Base-by-base conservation (phyloP, 2,888 invertebrate species). In the Trissolcus brochymenae region DNA sequence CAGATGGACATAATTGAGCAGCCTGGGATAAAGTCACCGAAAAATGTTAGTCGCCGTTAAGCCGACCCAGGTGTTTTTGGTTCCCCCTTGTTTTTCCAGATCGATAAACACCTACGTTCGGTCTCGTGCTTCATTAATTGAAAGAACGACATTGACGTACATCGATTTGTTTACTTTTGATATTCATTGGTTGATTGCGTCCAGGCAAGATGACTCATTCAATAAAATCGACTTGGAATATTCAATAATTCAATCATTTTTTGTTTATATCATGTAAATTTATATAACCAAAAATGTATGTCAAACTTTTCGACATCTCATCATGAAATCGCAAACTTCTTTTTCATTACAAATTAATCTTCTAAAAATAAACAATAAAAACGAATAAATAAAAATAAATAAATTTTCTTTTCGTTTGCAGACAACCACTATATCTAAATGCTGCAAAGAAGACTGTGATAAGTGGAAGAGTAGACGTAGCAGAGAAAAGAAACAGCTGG, bases 391-490 rank as follows among this genome's bases (percentile, higher is more conserved):
- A n/a, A n/a, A n/a, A n/a, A n/a, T n/a, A n/a, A n/a, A n/a, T n/a
- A n/a, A n/a, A n/a, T n/a, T n/a, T n/a, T n/a, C n/a, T 25, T 68
- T 66, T 62, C 41, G 21, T 17, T 64, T 71, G n/a, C 71, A 71
- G 71, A 9, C 46, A n/a, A 55, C 29, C 25, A 71, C 49, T 55
- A 40, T 51, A 60, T 60, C 68, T 74, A 78, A 78, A 80, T 81
- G 80, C 72, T 72, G 75, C 56, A 66, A 50, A 64, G 68, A 68
- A 67, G 75, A 68, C 77, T 79, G 79, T 79, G 80, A 79, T 79
- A 80, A 70, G 65, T 55, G 50, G 29, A 21, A 53, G 72, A 51
- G 68, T 67, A 68, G 73, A 55, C 21, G 65, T 53, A 78, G 68
- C 50, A 55, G 43, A 51, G 62, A 57, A 46, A 54, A 61, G 60